Conservation (phyloP, 2,797 vertebrate species). For the Dallia pectoralis region DNA sequence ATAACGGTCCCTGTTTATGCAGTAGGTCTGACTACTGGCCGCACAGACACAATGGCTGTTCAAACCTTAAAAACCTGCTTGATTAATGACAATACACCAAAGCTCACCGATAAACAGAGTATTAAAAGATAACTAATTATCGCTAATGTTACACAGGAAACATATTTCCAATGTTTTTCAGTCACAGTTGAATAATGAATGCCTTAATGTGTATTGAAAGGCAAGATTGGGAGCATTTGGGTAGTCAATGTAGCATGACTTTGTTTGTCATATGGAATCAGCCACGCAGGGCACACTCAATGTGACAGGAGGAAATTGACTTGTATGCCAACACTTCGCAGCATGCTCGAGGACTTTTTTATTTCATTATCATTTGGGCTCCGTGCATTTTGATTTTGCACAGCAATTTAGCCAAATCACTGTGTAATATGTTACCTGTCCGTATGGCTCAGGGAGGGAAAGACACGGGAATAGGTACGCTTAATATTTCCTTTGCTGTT, state of each 20-base stretch:
- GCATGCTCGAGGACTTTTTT: slow-evolving; percentile 45
- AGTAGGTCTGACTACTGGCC: neutral
- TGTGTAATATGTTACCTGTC: slow-evolving; percentile 40
- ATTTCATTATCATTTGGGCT: slow-evolving; percentile 44
- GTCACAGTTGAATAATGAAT: slow-evolving; percentile 30
- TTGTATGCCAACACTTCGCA: slow-evolving; percentile 45
- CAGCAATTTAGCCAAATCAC: slow-evolving; percentile 32
- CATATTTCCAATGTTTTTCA: slow-evolving; percentile 20
- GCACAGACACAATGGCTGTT: neutral
- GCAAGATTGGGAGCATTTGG: slow-evolving; percentile 28
- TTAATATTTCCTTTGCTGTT: slow-evolving; percentile 40
- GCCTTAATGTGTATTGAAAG: slow-evolving; percentile 38
- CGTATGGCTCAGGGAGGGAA: slow-evolving; percentile 24
- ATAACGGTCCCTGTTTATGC: neutral
- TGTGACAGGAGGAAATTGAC: slow-evolving; percentile 57
- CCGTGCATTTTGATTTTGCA: slow-evolving; percentile 22
- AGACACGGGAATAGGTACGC: slow-evolving; percentile 3
- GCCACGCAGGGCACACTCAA: slow-evolving; percentile 35
- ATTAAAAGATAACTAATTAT: slow-evolving; percentile 44
- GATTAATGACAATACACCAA: neutral
- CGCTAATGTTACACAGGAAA: slow-evolving; percentile 44
- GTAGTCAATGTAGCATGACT: slow-evolving; percentile 35
- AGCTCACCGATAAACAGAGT: neutral
- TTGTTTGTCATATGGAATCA: slow-evolving; percentile 48
- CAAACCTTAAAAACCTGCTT: neutral